Base-by-base conservation (phyloP, 2,888 invertebrate species). In the Trichogramma dendrolimi region DNA sequence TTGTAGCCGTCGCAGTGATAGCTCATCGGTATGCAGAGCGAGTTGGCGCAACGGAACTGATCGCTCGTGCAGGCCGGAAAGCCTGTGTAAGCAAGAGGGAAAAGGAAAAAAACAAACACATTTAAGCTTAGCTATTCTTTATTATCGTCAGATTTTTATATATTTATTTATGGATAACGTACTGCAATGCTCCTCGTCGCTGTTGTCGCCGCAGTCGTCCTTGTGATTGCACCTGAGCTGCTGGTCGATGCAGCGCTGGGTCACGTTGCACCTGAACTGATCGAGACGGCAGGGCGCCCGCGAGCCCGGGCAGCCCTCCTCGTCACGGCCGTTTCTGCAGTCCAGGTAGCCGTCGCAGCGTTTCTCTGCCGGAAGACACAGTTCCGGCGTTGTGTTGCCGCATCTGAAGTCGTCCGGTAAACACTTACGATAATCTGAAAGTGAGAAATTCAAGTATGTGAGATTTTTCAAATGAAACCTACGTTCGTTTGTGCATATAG, bases 41-140 rank as follows among this genome's bases (percentile, higher is more conserved):
- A 90, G 81, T 96, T 96, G 68, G 89, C 87, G 81, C 96, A 96
- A 46, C 94, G 86, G 81, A 96, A 96, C 81, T 96, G 96, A 2
- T 91, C 91, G 70, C 88, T 88, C 75, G 91, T 90, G 78, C 95
- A 96, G 0, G 90, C 85, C 0, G 92, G 92, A 77, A 95, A 95
- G 80, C 88, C 94, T 93, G 80, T n/a, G 71, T 65, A n/a, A 10
- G n/a, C 8, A 47, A 6, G 11, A 47, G 1, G 8, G 11, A 7
- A 48, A 48, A 5, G n/a, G n/a, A 48, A 46, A 6, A 46, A 46
- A 8, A 46, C 8, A 46, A 46, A 46, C 1, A 11, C 46, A 1
- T 5, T 6, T 6, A 8, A 48, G 11, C 48, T 48, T 8, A 48
- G 11, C 48, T 4, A 5, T n/a, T 6, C 11, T 5, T 48, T 5